Base-by-base conservation (phyloP, 2,888 invertebrate species). In the Marasmarcha lunaedactyla region DNA sequence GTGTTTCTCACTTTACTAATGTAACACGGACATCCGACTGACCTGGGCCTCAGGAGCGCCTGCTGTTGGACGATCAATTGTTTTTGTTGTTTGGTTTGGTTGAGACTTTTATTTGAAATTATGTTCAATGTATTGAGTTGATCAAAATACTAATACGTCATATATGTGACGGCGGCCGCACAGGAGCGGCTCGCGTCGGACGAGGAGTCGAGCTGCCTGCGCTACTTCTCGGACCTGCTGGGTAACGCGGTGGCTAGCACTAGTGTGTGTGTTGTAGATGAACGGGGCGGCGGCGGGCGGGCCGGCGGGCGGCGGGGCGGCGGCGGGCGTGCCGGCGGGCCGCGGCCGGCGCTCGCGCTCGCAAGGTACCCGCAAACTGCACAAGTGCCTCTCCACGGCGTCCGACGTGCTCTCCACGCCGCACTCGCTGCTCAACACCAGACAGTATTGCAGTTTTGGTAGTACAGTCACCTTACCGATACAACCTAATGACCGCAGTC, bases 391-490 rank as follows among this genome's bases (percentile, higher is more conserved):
- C 85, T 92, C 92, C 84, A 91, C 93, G 71, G 91, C 92, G 85
- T 91, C 90, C 84, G 91, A 91, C 88, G 90, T 90, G 83, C 90
- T 87, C 84, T 85, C 74, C 79, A 85, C 81, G 83, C 76, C 81
- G 72, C 85, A 88, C 85, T 85, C 85, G 86, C 88, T 90, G 84
- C 89, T 90, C 84, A 89, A 90, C 87, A 90, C 92, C 87, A 90
- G 93, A 87, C 93, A 93, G 89, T 93, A 93, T 92, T 92, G 91
- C 92, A 93, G 93, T 91, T 92, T 93, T 91, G 93, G 93, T 93
- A 93, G 92, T 93, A 93, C 90, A 88, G 89, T 87, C 88, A 89
- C 88, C 88, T 84, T 81, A 55, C 55, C 50, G 53, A 48, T 52
- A 57, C 61, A 60, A 55, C 69, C 55, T 2, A 7, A 4, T 30